Evolutionary conservation across 1,140 invertebrate species (phyloP), one percentile per base, ranked within the genome.

Genomic region (Oscheius sp.): DNA sequence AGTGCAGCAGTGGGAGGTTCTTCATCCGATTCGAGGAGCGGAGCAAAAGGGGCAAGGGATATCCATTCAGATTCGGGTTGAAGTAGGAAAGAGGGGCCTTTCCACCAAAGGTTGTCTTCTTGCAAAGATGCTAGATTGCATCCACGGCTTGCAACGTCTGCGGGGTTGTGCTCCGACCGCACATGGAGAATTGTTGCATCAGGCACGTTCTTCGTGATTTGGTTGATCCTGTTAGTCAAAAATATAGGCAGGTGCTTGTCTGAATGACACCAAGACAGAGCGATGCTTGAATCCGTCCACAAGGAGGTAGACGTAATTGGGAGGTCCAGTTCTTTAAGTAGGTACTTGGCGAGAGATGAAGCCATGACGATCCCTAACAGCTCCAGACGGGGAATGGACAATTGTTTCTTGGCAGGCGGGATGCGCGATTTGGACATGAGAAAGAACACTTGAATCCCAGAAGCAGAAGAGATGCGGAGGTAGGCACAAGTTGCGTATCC

Each of bases 401-500:
- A 74, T 2, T 35, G 20, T n/a, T 18, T 28, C 28, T 32, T 23
- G 26, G 10, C 29, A 35, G 4, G 26, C 31, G 18, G 52, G 7
- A 64, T 23, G 26, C 35, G 38, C 7, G 10, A 38, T 42, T 15
- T 73, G 69, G 38, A 13, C 13, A 23, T 20, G 31, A 2, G 66
- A 28, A 3, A 35, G 15, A 13, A 75, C 1, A 2, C 23, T 62
- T 49, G 18, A 18, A 2, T 42, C 63, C 26, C 15, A 23, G 23
- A 2, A 38, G 15, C 74, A n/a, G 15, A 7, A 13, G 10, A 18
- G 13, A 29, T 7, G 59, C 13, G 18, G 29, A 28, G 15, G 15
- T 75, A 73, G 34, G 23, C 52, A 23, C 67, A 70, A 20, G n/a
- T 32, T 73, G 71, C 70, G 15, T 36, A 58, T n/a, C 23, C 70